Conservation (phyloP, 1,140 invertebrate species). For the Amphibalanus amphitrite region DNA sequence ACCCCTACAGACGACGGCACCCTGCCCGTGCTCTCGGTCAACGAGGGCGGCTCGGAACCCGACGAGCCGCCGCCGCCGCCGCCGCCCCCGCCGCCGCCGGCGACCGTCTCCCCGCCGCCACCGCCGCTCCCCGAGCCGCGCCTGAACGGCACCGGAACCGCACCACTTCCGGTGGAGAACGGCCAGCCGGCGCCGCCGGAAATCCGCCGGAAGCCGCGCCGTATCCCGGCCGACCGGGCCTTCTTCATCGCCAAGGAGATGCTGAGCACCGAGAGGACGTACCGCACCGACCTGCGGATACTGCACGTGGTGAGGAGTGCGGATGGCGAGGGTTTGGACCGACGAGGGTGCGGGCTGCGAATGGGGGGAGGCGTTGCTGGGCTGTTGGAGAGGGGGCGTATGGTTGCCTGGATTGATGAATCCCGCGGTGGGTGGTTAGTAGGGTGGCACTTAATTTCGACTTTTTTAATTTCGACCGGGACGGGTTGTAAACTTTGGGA, state of each 20-base stretch:
- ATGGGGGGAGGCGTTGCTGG: too few relatives aligned
- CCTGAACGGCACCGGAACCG: background rate
- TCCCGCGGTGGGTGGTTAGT: too few relatives aligned
- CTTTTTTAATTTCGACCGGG: too few relatives aligned
- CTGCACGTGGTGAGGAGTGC: conserved; percentile 67
- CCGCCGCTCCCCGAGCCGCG: background rate
- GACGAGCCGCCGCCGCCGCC: background rate
- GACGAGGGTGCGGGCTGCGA: too few relatives aligned
- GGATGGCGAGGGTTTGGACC: too few relatives aligned
- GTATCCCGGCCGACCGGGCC: conserved; percentile 48
- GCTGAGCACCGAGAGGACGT: conserved; percentile 87
- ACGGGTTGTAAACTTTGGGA: too few relatives aligned
- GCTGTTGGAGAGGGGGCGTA: too few relatives aligned
- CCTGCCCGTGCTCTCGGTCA: background rate
- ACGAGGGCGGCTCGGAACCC: background rate
- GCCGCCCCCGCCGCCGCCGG: too few relatives aligned
- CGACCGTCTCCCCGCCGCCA: too few relatives aligned
- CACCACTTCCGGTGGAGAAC: too few relatives aligned
- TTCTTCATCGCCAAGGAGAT: conserved; percentile 90
- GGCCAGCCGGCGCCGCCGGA: background rate
- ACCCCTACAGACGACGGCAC: background rate
- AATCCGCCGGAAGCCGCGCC: background rate
- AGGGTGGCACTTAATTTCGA: too few relatives aligned
- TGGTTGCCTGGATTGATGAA: too few relatives aligned
- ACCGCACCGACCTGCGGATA: conserved; percentile 84